Evolutionary conservation across 2,113 vertebrate genomes (phyloP).

Genomic region (Dendrocopos noguchii): DNA sequence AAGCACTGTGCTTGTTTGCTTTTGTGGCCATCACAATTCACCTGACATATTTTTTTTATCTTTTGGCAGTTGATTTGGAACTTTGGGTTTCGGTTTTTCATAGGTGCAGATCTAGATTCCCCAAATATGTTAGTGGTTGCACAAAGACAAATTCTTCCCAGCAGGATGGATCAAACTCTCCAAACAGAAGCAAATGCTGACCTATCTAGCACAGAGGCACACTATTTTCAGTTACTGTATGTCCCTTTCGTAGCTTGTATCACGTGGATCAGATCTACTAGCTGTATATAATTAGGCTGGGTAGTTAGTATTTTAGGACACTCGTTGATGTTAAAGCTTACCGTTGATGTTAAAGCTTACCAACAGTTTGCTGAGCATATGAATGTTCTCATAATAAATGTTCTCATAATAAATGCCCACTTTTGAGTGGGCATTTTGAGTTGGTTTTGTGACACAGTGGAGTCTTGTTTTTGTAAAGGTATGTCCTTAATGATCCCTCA

Average conservation of each 20-base stretch:
- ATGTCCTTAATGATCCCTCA: background rate
- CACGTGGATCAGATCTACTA: background rate
- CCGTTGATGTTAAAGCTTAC: no score
- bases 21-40: background rate
- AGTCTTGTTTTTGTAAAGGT: background rate
- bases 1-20: constrained; percentile 15
- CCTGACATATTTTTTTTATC: background rate
- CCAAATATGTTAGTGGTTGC: background rate
- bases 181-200: background rate
- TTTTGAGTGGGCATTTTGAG: background rate
- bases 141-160: background rate
- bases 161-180: background rate
- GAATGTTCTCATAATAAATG: background rate
- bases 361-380: background rate
- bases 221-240: background rate
- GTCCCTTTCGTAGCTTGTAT: background rate
- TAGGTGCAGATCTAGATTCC: background rate
- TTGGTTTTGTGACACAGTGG: background rate
- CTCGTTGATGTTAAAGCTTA: background rate
- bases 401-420: background rate
- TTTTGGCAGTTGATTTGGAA: background rate
- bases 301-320: background rate
- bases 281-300: background rate
- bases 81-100: background rate
- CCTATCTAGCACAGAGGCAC: background rate